Evolutionary conservation across 2,797 vertebrate species (phyloP).

Genomic region (Tapera naevia): DNA sequence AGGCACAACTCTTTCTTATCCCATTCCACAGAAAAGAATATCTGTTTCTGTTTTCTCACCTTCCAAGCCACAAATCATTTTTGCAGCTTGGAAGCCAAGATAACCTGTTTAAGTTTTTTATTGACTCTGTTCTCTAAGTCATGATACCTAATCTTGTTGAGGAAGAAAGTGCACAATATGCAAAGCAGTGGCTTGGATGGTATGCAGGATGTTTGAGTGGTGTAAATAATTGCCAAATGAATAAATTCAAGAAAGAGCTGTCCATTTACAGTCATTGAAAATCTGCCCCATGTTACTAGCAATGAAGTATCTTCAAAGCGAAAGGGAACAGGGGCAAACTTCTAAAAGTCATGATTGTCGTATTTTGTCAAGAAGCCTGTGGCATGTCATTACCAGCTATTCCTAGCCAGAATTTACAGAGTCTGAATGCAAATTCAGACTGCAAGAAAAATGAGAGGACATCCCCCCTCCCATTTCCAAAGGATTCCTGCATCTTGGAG

Average conservation of each 20-base stretch:
- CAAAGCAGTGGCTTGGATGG: neutral
- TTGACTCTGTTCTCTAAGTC: neutral
- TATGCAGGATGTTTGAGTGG: neutral
- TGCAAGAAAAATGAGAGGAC: neutral
- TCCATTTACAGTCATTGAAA: neutral
- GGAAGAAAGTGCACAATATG: neutral
- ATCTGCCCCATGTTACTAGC: neutral
- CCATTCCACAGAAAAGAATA: neutral
- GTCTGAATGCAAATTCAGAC: neutral
- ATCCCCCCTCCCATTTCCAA: neutral
- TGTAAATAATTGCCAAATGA: neutral
- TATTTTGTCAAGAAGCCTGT: neutral
- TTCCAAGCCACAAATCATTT: neutral
- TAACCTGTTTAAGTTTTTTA: neutral
- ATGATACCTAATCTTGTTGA: neutral
- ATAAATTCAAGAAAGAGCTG: neutral
- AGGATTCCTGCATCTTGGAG: neutral
- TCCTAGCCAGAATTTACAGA: neutral
- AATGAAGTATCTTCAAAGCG: neutral
- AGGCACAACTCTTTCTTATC: neutral
- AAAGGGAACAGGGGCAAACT: neutral
- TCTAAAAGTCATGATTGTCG: neutral
- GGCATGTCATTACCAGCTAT: neutral
- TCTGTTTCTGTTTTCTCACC: too few relatives aligned
- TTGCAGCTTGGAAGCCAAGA: neutral